Base-by-base conservation (phyloP, 35 echinoderm and acorn worm genomes). In the Anneissia japonica region DNA sequence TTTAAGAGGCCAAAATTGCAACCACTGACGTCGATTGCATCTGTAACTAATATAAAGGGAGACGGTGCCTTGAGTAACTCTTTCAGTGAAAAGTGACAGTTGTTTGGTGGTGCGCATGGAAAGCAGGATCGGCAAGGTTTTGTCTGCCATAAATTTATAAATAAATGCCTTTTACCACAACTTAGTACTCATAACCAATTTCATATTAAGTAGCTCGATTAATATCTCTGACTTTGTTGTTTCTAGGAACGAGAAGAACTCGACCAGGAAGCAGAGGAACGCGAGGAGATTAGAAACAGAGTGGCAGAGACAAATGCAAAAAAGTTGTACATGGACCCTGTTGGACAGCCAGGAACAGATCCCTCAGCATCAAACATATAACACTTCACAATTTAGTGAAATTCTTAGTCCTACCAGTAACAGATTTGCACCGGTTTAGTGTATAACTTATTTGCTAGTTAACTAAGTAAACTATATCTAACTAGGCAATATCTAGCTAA, bases 201-300 rank as follows among this genome's bases (percentile, higher is more conserved):
- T 43, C 37, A 19, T 19, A 76, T 33, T 32, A 76, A 6, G 12
- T 32, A 36, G 17, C 84, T 31, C 17, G 13, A 30, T 3, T n/a
- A n/a, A 31, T 35, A 78, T 78, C 33, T 78, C 3, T 38, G 19
- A 3, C 33, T 78, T 16, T 35, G 23, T 78, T 10, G 9, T 23
- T 78, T 11, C 12, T 72, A 93, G 91, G 91, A 93, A 45, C 82
- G 45, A 77, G 74, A 84, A 38, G 82, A 88, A 75, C 72, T 93
- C 13, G 82, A 93, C 31, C 81, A 37, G 45, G 36, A 85, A 31
- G 38, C 79, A 72, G 76, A 33, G 21, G 86, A 93, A 51, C 75
- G 83, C 51, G 91, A 93, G 34, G 34, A 37, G 29, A 14, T 80
- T 5, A 84, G 46, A 35, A 80, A 88, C 0, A 45, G 40, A 16